Base-by-base conservation (phyloP, 2,888 invertebrate genomes). In the Strigamia transsilvanica region DNA sequence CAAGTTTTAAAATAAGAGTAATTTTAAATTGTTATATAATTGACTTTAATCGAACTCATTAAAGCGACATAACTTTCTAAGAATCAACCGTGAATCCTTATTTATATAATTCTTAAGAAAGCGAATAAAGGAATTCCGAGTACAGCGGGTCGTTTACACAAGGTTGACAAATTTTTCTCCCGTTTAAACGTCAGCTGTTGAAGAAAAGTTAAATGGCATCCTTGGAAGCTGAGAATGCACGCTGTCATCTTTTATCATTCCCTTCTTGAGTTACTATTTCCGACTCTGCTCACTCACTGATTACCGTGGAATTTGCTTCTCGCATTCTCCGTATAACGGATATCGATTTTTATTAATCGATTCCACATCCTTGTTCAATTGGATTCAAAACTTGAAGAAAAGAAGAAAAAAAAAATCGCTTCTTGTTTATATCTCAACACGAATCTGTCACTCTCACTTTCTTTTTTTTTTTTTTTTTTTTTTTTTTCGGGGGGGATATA, bases 191-290 rank as follows among this genome's bases (percentile, higher is more conserved):
- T 12, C 73, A 32, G 73, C 27, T 73, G 73, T 73, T 73, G 73
- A 27, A 73, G 27, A 73, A 73, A 73, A 27, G 32, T 73, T 73
- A n/a, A 73, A 73, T 73, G 73, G 73, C 73, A 73, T 73, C 73
- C 73, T 73, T 73, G 73, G 73, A 73, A 27, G 73, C 73, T 73
- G 73, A 73, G 73, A 73, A 73, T 73, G 73, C 27, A 32, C 32
- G 73, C 73, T 73, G 73, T 73, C 73, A 73, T 73, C 73, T 73
- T 73, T 73, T 73, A 73, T 73, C 73, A 73, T 27, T 73, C 73
- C 23, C 73, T 73, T 73, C 73, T 73, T 73, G 73, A 73, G 73
- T 73, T 73, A 73, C 73, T 73, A 73, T 73, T 73, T 73, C 73
- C 73, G 73, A 73, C 73, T 73, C 6, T 27, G 73, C 73, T 73